Percentiles rank a stretch among this genome's conserved stretches.
Conservation (phyloP, 2,113 vertebrate genomes). For the Andinoacara biseriatus region DNA sequence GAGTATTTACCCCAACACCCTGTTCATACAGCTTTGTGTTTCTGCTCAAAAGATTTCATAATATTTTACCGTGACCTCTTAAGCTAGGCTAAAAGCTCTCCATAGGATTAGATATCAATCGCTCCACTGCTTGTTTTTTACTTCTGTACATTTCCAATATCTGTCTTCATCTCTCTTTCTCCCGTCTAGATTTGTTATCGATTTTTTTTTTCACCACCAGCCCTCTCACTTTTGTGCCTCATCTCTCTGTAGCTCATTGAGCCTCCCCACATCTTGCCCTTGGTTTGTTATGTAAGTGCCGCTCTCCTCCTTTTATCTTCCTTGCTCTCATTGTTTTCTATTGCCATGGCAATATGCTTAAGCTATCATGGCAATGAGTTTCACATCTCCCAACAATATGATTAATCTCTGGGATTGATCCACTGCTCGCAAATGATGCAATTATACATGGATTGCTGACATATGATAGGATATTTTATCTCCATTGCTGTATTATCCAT, state of each 20-base stretch:
- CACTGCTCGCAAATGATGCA: constrained; percentile 33
- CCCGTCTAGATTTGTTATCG: constrained; percentile 51
- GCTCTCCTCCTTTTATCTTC: constrained; percentile 47
- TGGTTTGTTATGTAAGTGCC: constrained; percentile 65
- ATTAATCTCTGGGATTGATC: constrained; percentile 56
- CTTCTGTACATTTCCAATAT: constrained; percentile 54
- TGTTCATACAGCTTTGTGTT: constrained; percentile 8
- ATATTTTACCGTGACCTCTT: constrained; percentile 49
- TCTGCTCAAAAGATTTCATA: constrained; percentile 35
- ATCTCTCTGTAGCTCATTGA: constrained; percentile 26
- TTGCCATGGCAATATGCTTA: constrained; percentile 59
- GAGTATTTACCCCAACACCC: constrained; percentile 41
- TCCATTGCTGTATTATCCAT: constrained; percentile 23
- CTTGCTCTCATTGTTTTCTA: constrained; percentile 50
- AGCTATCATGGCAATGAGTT: constrained; percentile 48
- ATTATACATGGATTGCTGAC: constrained; percentile 40
- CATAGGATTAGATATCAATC: constrained; percentile 44
- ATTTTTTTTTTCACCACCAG: constrained; percentile 53
- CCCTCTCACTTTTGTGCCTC: constrained; percentile 38
- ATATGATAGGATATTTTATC: constrained; percentile 42
- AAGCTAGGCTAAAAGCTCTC: constrained; percentile 54
- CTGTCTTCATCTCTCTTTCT: constrained; percentile 49
- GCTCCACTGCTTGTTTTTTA: constrained; percentile 38
- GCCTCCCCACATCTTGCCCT: constrained; percentile 46
- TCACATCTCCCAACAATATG: constrained; percentile 35